Conservation (phyloP, 2,888 invertebrate genomes). For the Leptopterna dolabrata region DNA sequence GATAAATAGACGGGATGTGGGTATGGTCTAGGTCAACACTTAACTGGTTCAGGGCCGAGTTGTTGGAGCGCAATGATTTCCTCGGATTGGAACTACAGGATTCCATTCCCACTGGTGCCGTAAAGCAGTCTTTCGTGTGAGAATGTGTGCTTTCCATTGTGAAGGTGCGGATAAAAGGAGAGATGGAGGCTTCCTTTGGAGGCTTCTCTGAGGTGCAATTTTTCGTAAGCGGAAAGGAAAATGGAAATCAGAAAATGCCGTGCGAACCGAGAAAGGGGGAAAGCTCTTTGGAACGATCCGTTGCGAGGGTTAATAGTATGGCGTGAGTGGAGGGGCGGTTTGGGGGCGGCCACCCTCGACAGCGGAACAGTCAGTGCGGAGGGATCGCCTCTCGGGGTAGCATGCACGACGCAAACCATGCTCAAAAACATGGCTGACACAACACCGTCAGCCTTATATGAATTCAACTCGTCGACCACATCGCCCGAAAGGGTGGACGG, state of each 20-base stretch:
- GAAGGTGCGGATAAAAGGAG: background rate
- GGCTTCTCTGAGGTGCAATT: background rate
- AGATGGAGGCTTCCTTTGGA: background rate
- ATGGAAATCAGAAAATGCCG: background rate
- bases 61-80: no score
- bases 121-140: no score
- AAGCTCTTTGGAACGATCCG: background rate
- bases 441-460: constrained; percentile 55
- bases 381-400: constrained; percentile 51
- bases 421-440: constrained; percentile 54
- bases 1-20: no score
- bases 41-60: no score
- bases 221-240: background rate
- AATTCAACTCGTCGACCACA: constrained; percentile 22
- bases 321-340: background rate
- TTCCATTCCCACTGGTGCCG: no score
- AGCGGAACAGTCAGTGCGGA: constrained; percentile 45
- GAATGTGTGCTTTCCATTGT: no score
- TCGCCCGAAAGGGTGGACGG: constrained; percentile 36
- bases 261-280: background rate
- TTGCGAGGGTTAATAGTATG: background rate
- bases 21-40: no score
- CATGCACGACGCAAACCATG: constrained; percentile 47
- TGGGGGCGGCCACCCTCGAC: background rate
- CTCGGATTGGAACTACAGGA: no score